Percentiles rank a stretch among this genome's conserved stretches.
Evolutionary conservation across 2,888 invertebrate genomes (phyloP).

Genomic region (Melieria omissa): DNA sequence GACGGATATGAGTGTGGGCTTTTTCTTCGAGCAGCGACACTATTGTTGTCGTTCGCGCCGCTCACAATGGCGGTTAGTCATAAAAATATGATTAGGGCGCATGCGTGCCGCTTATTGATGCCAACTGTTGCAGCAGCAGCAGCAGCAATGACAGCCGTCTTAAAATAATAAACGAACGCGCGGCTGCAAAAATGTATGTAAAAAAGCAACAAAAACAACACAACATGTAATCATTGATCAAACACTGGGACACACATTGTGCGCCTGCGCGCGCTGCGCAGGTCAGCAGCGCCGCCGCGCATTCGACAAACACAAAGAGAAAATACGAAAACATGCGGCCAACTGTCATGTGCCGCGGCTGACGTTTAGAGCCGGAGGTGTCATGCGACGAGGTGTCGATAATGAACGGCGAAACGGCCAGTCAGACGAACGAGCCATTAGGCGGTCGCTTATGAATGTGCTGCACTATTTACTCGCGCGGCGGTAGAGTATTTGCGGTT

Average conservation of each 20-base stretch:
- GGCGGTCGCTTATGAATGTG: too few species aligned
- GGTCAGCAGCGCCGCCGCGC: too few species aligned
- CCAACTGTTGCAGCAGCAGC: neutral
- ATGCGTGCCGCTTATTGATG: conserved; percentile 19
- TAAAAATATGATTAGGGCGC: conserved; percentile 35
- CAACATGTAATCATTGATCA: conserved; percentile 21
- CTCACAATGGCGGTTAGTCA: conserved; percentile 14
- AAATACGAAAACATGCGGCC: too few species aligned
- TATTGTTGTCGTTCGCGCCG: neutral
- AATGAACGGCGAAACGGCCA: conserved; percentile 13
- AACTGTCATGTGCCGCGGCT: neutral
- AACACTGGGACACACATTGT: neutral
- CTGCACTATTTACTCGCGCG: too few species aligned
- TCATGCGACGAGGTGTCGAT: conserved; percentile 28
- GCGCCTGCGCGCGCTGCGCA: neutral
- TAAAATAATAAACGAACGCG: too few species aligned
- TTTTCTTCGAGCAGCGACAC: conserved; percentile 14
- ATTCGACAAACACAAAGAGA: too few species aligned
- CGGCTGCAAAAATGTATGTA: too few species aligned
- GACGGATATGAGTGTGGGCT: conserved; percentile 35
- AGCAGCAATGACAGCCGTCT: neutral
- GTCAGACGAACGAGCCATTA: neutral
- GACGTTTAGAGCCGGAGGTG: conserved; percentile 9
- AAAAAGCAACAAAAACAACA: neutral
- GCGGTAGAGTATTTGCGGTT: too few species aligned